phyloP scores from a whole-genome alignment of 2,888 invertebrate species.

The Serripes groenlandicus region DNA sequence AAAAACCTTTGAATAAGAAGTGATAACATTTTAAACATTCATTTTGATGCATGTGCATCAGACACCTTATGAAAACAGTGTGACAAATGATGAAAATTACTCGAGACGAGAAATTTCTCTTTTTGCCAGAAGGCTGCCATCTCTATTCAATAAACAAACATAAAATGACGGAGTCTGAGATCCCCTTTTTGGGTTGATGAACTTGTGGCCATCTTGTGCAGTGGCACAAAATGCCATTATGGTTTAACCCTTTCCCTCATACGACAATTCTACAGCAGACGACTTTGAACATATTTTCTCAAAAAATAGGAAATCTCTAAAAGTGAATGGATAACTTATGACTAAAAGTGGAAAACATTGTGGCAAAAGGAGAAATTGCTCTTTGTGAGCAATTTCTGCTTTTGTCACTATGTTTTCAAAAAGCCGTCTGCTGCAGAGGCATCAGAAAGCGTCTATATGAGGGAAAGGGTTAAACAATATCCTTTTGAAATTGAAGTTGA shows the following conservation, averaged over 20 bases:
- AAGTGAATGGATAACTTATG: no score
- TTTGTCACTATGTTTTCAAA: background rate
- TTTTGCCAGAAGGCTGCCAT: background rate
- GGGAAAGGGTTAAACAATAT: background rate
- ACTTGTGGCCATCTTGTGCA: no score
- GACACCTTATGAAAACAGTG: background rate
- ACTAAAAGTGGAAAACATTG: constrained; percentile 1
- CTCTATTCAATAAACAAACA: background rate
- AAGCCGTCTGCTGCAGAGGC: background rate
- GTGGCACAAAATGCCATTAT: no score
- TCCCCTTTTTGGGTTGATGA: no score
- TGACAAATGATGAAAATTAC: background rate
- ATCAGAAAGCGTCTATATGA: background rate
- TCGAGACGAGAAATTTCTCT: background rate
- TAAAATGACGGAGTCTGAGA: no score
- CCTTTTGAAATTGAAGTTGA: no score
- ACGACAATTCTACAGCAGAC: no score
- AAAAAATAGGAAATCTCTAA: background rate
- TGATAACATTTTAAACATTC: no score
- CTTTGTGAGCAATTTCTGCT: background rate
- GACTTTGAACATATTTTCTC: background rate
- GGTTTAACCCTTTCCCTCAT: no score
- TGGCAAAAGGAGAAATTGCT: background rate
- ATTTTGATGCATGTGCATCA: background rate
- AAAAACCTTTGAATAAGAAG: no score